Conservation (phyloP, 2,888 invertebrate genomes). For the Parnassius mnemosyne region DNA sequence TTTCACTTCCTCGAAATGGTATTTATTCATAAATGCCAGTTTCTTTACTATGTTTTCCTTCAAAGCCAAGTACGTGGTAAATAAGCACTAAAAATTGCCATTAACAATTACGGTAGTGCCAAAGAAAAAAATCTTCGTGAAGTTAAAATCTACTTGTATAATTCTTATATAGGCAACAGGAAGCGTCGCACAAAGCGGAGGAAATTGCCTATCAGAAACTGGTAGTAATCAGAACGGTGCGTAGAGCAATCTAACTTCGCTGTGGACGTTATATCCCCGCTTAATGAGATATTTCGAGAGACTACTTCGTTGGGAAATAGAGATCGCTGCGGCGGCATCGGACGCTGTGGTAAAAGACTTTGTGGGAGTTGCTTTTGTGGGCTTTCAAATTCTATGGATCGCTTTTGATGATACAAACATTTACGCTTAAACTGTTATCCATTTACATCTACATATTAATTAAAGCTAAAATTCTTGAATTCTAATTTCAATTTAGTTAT, state of each 20-base stretch:
- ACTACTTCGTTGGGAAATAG: constrained; percentile 25
- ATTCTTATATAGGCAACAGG: constrained; percentile 54
- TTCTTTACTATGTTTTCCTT: too few relatives aligned
- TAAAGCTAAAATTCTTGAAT: too few relatives aligned
- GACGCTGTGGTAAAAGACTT: constrained; percentile 6
- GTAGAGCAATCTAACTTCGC: constrained; percentile 66
- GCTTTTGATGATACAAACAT: not conserved
- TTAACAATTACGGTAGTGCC: too few relatives aligned
- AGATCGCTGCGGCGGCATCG: constrained; percentile 13
- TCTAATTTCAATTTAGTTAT: too few relatives aligned
- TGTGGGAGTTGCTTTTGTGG: constrained; percentile 16
- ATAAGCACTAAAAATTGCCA: too few relatives aligned
- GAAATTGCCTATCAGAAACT: constrained; percentile 75
- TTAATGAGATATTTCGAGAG: constrained; percentile 67
- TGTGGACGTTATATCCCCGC: constrained; percentile 49
- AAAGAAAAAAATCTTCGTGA: constrained; percentile 48
- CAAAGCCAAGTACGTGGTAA: too few relatives aligned
- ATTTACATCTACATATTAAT: too few relatives aligned
- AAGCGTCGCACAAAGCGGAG: constrained; percentile 66
- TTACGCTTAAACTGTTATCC: too few relatives aligned
- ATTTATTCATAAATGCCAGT: too few relatives aligned
- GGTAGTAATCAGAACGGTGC: constrained; percentile 58
- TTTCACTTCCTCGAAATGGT: too few relatives aligned
- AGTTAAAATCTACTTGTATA: constrained; percentile 63
- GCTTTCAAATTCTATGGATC: constrained; percentile 5